Evolutionary conservation across 1,140 invertebrate genomes (phyloP), one percentile per base, ranked within the genome.

Genomic region (Copidosoma floridanum): DNA sequence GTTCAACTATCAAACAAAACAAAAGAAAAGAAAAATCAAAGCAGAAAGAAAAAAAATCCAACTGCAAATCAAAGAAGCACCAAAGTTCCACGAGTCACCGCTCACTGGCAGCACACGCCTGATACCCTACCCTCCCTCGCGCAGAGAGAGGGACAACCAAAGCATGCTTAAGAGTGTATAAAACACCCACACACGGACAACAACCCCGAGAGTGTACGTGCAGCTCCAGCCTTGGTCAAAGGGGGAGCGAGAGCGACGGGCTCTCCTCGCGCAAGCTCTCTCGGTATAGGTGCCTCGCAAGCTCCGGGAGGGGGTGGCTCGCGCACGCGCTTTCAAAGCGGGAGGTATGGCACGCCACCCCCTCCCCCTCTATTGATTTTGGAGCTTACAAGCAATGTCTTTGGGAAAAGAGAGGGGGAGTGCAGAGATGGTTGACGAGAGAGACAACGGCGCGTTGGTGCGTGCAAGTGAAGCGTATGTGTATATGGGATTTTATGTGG

Each of bases 361-460:
- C n/a, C n/a, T n/a, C n/a, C 77, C 78, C 77, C 77, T 80, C 77
- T 80, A 80, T 80, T 80, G 78, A 80, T 80, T 80, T 80, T 80
- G 77, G 78, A 77, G 77, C 75, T 78, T 73, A 69, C 16, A 46
- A n/a, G n/a, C n/a, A n/a, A n/a, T n/a, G n/a, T n/a, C n/a, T n/a
- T n/a, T n/a, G n/a, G n/a, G n/a, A n/a, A n/a, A n/a, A n/a, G 40
- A 21, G 37, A 7, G 10, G 37, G 24, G 16, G 4, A 27, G 18
- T 12, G 29, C n/a, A n/a, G 14, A n/a, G 46, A 48, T n/a, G n/a
- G n/a, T n/a, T n/a, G n/a, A n/a, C n/a, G 26, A 27, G 46, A 32
- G 27, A 48, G 26, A 29, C 14, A 46, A 26, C 23, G 20, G 44
- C 44, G 55, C 16, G 55, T 48, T 8, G 37, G 2, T 43, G 40